A percentile compares a stretch with the other conserved stretches of the same genome.
Evolutionary conservation across 2,113 vertebrate species (phyloP).

Genomic region (Nothoprocta pentlandii): DNA sequence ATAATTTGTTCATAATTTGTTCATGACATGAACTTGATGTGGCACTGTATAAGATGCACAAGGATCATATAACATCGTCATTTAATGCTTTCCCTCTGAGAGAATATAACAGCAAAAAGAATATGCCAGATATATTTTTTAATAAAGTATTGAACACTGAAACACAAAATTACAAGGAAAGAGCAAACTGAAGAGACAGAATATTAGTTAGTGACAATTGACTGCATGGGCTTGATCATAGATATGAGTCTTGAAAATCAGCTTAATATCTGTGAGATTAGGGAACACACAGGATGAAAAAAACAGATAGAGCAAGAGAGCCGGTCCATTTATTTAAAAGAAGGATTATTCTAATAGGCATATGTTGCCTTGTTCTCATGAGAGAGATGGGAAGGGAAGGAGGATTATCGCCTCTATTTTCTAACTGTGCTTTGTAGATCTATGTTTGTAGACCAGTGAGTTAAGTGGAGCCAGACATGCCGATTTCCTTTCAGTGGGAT

Average conservation of each 20-base stretch:
- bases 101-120: background rate
- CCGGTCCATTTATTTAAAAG: background rate
- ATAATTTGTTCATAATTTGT: background rate
- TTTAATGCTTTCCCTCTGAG: background rate
- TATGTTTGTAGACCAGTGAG: background rate
- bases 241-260: background rate
- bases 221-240: background rate
- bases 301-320: background rate
- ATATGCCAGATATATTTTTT: background rate
- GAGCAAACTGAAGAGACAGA: background rate
- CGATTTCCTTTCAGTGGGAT: background rate
- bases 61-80: background rate
- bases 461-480: background rate
- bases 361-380: background rate
- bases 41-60: background rate
- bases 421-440: background rate
- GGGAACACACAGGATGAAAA: background rate
- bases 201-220: background rate
- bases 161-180: background rate
- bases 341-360: background rate
- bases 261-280: background rate
- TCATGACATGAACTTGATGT: background rate
- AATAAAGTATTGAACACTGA: background rate
- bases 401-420: background rate
- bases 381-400: background rate